phyloP scores from a whole-genome alignment of 2,797 vertebrate species.

The Rallus crepitans region DNA sequence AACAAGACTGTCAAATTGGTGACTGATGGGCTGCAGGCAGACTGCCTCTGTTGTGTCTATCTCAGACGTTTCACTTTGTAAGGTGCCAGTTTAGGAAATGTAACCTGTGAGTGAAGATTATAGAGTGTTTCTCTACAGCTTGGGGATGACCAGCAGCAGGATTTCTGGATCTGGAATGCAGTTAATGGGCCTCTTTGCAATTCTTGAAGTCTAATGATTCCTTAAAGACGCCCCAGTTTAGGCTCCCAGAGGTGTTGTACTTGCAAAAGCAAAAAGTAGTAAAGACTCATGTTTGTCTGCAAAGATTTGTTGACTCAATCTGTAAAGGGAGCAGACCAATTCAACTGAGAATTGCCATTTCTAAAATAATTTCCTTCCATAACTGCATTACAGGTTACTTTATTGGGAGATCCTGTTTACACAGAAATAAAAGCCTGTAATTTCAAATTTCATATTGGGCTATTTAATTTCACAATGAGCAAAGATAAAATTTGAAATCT shows the following conservation, averaged over 20 bases:
- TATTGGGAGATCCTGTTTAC: slow-evolving; percentile 19
- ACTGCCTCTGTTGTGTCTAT: neutral
- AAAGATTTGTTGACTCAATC: neutral
- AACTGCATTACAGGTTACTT: slow-evolving; percentile 20
- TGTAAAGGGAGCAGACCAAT: slow-evolving; percentile 1
- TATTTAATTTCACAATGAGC: slow-evolving; percentile 18
- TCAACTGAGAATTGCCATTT: slow-evolving; percentile 12
- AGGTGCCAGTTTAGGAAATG: neutral
- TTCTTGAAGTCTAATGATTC: neutral
- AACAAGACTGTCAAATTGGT: neutral
- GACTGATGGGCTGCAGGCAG: neutral
- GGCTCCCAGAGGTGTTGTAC: neutral
- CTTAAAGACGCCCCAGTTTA: neutral
- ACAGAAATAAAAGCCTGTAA: slow-evolving; percentile 15
- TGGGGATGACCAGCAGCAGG: neutral
- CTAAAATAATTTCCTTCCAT: slow-evolving; percentile 20
- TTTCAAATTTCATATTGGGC: neutral
- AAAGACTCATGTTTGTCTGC: neutral
- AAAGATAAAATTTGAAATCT: slow-evolving; percentile 7
- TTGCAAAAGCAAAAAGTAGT: neutral
- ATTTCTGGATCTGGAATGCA: neutral
- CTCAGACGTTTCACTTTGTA: neutral
- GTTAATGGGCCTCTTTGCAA: neutral
- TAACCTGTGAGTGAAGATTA: neutral
- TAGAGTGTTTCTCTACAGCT: neutral